Conservation (phyloP, 2,888 invertebrate genomes). For the Volucella inanis region DNA sequence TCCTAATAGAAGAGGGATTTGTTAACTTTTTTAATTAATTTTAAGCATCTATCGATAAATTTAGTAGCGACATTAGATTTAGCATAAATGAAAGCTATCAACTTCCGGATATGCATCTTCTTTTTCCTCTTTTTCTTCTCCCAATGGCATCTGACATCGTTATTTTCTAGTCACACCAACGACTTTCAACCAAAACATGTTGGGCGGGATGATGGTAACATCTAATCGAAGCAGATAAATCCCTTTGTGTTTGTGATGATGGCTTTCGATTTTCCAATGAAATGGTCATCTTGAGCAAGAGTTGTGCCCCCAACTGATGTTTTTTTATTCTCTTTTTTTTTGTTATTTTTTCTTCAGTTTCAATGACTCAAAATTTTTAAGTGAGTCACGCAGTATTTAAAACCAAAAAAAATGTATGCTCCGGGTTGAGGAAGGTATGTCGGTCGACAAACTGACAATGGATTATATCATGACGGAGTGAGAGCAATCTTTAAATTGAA, state of each 20-base stretch:
- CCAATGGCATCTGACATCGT: background rate
- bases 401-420: slow-evolving; percentile 19
- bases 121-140: background rate
- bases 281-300: slow-evolving; percentile 40
- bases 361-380: slow-evolving; percentile 58
- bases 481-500: slow-evolving; percentile 4
- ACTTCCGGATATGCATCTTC: slow-evolving; percentile 47
- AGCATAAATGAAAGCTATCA: slow-evolving; percentile 59
- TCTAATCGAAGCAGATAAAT: slow-evolving; percentile 17
- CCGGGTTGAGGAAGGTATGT: slow-evolving; percentile 44
- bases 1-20: background rate
- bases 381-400: slow-evolving; percentile 53
- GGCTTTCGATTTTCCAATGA: slow-evolving; percentile 32
- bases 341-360: slow-evolving; percentile 18
- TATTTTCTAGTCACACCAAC: background rate
- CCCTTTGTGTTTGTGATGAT: slow-evolving; percentile 4
- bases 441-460: slow-evolving; percentile 33
- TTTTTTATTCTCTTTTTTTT: no score
- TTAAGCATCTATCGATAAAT: background rate
- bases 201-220: slow-evolving; percentile 11
- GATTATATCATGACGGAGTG: slow-evolving; percentile 53
- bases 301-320: slow-evolving; percentile 19
- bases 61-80: slow-evolving; percentile 12
- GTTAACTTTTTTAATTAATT: background rate
- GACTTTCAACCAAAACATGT: background rate